Base-by-base conservation (phyloP, 2,113 vertebrate genomes). In the Oreamnos americanus region DNA sequence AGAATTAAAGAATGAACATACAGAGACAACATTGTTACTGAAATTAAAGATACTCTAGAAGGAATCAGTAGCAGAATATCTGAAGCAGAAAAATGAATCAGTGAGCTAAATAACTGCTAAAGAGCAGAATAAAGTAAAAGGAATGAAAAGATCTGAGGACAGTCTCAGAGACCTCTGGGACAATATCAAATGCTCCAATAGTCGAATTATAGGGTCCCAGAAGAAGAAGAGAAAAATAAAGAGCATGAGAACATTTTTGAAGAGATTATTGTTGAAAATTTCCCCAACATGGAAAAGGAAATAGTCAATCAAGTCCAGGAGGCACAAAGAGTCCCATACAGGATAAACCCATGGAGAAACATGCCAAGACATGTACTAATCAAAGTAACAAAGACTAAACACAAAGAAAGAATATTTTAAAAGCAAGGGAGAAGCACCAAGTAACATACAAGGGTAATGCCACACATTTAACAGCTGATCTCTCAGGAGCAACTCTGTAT, bases 241-340 rank as follows among this genome's bases (percentile, higher is more conserved):
- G 33, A 2, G 33, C n/a, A 67, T 19, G 62, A 10, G 16, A n/a
- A 67, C 5, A 67, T n/a, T 67, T 9, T n/a, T n/a, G 62, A 67
- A 67, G 33, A 5, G 33, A 67, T n/a, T 0, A 19, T 10, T 0
- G 0, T n/a, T 19, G 16, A 67, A 67, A 67, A 67, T n/a, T n/a
- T 67, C 62, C 7, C 33, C 16, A 5, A 67, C 33, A 19, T 67
- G 62, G 16, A 10, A 67, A 64, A 67, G 62, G 33, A 67, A n/a
- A 67, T 19, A 67, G 33, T 64, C 3, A n/a, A 10, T 67, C 33
- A 67, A 67, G 16, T 67, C 16, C 16, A 67, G 8, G 33, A 67
- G 62, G 62, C 62, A 67, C 62, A n/a, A n/a, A 67, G 33, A 19
- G 7, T 10, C 33, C 16, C 62, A n/a, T 67, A 67, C 33, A 67